Percentiles rank a stretch among this genome's conserved stretches.
Conservation (phyloP, 1,140 invertebrate species). For the Acyrthosiphon pisum region DNA sequence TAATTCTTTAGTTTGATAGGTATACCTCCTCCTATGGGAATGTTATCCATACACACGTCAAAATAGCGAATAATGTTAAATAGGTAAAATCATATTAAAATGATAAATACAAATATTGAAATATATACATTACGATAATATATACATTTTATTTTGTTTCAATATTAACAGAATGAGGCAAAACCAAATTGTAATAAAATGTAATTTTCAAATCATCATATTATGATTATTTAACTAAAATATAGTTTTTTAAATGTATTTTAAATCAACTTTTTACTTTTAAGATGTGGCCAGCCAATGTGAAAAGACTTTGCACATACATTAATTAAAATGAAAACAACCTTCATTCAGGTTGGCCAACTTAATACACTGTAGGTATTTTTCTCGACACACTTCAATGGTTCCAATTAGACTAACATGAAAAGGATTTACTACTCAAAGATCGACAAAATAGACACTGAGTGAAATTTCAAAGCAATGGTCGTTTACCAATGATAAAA, state of each 20-base stretch:
- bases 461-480: background rate
- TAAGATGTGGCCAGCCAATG: background rate
- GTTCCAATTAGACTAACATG: background rate
- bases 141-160: too few relatives aligned
- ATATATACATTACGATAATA: too few relatives aligned
- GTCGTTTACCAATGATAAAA: background rate
- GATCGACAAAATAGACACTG: background rate
- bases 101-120: too few relatives aligned
- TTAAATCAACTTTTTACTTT: too few relatives aligned
- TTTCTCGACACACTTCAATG: background rate
- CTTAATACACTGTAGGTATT: background rate
- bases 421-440: slow-evolving; percentile 7
- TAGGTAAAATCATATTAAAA: too few relatives aligned
- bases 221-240: background rate
- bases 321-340: slow-evolving; percentile 31
- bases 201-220: background rate
- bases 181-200: background rate
- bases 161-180: too few relatives aligned
- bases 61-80: too few relatives aligned
- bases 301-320: slow-evolving; percentile 3
- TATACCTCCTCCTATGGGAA: too few relatives aligned
- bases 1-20: too few relatives aligned
- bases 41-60: too few relatives aligned
- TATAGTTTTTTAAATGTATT: background rate
- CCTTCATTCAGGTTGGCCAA: too few relatives aligned